Percentiles rank a stretch among this genome's conserved stretches.
phyloP scores from a whole-genome alignment of 2,888 invertebrate genomes.

The Pristionchus entomophagus region DNA sequence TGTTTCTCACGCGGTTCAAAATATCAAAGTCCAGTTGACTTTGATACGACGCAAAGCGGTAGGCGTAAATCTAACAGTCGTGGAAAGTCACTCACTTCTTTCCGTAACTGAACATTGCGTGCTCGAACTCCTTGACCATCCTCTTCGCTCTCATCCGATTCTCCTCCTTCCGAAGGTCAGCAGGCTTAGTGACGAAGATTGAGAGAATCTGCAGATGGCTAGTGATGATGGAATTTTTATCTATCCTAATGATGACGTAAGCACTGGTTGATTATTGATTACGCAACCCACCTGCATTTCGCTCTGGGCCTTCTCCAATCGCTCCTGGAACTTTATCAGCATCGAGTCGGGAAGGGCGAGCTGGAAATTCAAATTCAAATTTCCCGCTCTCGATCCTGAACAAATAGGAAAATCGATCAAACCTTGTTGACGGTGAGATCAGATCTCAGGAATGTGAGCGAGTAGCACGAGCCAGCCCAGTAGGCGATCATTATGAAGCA shows the following conservation, averaged over 20 bases:
- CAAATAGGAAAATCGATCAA: not conserved
- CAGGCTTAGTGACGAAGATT: conserved; percentile 36
- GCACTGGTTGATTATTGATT: too few relatives aligned
- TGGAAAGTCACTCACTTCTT: conserved; percentile 38
- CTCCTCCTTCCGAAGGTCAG: conserved; percentile 1
- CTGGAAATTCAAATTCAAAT: not conserved
- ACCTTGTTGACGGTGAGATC: conserved; percentile 47
- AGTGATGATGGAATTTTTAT: not conserved
- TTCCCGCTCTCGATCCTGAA: too few relatives aligned
- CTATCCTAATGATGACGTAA: not conserved
- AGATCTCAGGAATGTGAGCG: not conserved
- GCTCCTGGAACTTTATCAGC: conserved; percentile 40
- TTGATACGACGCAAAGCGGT: too few relatives aligned
- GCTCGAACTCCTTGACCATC: conserved; percentile 34
- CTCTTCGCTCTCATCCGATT: not conserved
- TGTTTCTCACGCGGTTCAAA: not conserved
- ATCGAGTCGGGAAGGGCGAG: conserved; percentile 41
- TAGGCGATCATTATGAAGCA: conserved; percentile 19
- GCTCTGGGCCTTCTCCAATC: conserved; percentile 33
- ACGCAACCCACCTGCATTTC: conserved; percentile 42
- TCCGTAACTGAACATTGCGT: conserved; percentile 42
- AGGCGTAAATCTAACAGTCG: too few relatives aligned
- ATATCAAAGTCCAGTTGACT: not conserved
- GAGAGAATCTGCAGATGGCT: not conserved
- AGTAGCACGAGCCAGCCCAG: conserved; percentile 8